phyloP scores from a whole-genome alignment of 2,888 invertebrate species.

The Coelinius sp. region DNA sequence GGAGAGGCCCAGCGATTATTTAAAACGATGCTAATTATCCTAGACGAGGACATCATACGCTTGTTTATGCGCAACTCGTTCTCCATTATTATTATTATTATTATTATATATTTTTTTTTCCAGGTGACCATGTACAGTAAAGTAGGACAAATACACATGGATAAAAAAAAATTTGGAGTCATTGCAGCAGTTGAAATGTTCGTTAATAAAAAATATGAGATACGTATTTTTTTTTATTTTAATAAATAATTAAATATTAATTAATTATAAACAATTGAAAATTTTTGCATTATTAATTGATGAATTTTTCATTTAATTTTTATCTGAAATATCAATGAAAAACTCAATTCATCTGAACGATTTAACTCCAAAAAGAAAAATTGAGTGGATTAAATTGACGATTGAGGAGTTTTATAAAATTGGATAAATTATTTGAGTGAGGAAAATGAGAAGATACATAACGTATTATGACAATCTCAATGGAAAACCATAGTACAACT shows the following conservation, averaged over 20 bases:
- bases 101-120: neutral
- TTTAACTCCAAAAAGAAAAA: too few relatives aligned
- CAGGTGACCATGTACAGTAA: neutral
- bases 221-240: too few relatives aligned
- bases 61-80: slow-evolving; percentile 14
- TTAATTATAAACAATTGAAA: neutral
- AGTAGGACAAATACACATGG: neutral
- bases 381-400: too few relatives aligned
- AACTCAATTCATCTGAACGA: too few relatives aligned
- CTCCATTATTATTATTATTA: neutral
- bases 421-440: neutral
- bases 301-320: too few relatives aligned
- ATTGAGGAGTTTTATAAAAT: too few relatives aligned
- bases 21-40: slow-evolving; percentile 36
- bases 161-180: neutral
- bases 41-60: slow-evolving; percentile 21
- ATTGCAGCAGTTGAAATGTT: neutral
- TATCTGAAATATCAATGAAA: too few relatives aligned
- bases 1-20: slow-evolving; percentile 27
- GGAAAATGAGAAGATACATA: neutral
- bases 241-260: too few relatives aligned
- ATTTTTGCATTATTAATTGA: too few relatives aligned
- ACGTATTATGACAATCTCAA: neutral
- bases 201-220: too few relatives aligned
- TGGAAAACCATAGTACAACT: neutral